A percentile compares a stretch with the other conserved stretches of the same genome.
These are phyloP conservation scores for Amphiura filiformis DNA, from an alignment of 35 echinoderm and acorn worm species.

Conservation along the genomic window DNA sequence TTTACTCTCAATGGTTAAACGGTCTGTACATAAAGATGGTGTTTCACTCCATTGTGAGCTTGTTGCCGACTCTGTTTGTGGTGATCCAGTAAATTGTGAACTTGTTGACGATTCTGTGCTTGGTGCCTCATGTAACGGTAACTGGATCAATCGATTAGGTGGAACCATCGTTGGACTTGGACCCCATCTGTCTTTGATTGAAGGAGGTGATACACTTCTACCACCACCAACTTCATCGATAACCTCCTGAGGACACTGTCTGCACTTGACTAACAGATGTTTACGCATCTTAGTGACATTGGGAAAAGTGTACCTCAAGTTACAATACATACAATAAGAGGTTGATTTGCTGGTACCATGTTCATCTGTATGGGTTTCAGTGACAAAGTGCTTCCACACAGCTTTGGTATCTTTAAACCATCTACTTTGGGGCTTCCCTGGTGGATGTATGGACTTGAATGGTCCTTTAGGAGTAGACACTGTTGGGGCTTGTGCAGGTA, in stretches of 20 bases:
- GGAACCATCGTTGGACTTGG: not conserved
- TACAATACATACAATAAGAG: not conserved
- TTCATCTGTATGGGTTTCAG: not conserved
- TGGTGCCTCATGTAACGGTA: not conserved
- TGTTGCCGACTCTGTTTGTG: not conserved
- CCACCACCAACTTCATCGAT: not conserved
- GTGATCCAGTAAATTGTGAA: not conserved
- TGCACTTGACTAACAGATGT: not conserved
- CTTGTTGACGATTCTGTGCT: not conserved
- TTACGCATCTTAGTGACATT: not conserved
- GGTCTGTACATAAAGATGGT: not conserved
- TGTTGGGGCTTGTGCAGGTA: not conserved
- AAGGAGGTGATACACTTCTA: not conserved
- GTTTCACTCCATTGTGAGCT: not conserved
- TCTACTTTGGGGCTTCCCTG: not conserved
- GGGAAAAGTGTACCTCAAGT: not conserved
- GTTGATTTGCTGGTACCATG: not conserved
- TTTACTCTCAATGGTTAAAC: not conserved
- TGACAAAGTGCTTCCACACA: not conserved
- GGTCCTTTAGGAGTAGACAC: too few species aligned
- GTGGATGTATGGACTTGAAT: not conserved
- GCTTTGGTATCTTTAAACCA: not conserved
- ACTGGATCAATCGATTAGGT: not conserved
- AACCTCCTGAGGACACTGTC: not conserved
- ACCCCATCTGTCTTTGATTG: not conserved